Base-by-base conservation (phyloP, 2,797 vertebrate genomes). In the Pantherophis alleghaniensis region DNA sequence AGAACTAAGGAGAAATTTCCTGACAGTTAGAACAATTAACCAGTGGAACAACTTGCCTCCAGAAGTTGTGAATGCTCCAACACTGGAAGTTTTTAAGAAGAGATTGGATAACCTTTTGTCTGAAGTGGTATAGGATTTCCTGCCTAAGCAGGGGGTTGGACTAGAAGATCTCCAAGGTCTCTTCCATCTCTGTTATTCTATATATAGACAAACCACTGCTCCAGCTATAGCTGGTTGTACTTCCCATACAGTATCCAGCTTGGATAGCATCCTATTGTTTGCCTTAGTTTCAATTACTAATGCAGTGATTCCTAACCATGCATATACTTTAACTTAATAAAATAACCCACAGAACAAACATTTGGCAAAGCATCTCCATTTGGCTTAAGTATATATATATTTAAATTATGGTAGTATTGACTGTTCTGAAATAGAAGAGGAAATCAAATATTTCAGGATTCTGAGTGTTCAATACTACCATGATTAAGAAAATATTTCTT, bases 301-400 rank as follows among this genome's bases (percentile, higher is more conserved):
- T 91, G 91, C n/a, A 86, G 24, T 86, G 3, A 2, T 94, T 91
- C 91, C 59, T 88, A n/a, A 88, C 88, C 20, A 11, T 74, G 89
- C 22, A 5, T 6, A 86, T 10, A 92, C 24, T 47, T 2, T 92
- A 88, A 89, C 9, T 86, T 22, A 86, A 69, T 92, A 88, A 47
- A 32, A 94, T 53, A 86, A 95, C 26, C 4, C 51, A 87, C 59
- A 63, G 79, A 93, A 3, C 0, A 11, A 91, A 63, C 11, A 87
- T 86, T 92, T 94, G 90, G 53, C 57, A 94, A 51, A 14, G 4
- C 13, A 93, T 37, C 24, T 28, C 83, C 28, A 37, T 74, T 20
- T 14, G 10, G 6, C 59, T 87, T 90, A 66, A 86, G 1, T 53
- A 53, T 10, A 53, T 53, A 53, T 53, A 10, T 53, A 10, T 53